phyloP scores from a whole-genome alignment of 2,888 invertebrate species.

The Bellardia bayeri region DNA sequence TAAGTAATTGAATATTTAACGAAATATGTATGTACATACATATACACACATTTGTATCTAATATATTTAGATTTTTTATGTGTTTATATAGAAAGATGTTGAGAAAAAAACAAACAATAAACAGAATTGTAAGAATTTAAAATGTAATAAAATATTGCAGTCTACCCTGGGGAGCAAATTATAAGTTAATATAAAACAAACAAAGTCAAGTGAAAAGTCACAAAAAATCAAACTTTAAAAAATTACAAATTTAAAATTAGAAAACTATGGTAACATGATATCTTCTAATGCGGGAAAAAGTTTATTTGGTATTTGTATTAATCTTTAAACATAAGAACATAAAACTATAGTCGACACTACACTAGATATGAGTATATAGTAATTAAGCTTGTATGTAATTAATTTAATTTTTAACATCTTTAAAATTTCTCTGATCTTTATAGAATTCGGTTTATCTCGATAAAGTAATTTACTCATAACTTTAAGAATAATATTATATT shows the following conservation, averaged over 20 bases:
- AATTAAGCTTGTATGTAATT: no score
- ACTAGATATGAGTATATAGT: no score
- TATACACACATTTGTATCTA: background rate
- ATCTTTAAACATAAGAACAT: background rate
- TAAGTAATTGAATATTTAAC: conserved; percentile 69
- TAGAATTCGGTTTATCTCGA: no score
- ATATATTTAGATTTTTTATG: background rate
- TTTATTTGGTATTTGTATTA: background rate
- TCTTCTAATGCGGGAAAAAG: background rate
- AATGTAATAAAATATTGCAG: conserved; percentile 42
- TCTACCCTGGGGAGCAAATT: conserved; percentile 64
- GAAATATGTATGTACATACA: conserved; percentile 5
- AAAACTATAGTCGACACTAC: no score
- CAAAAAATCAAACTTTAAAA: background rate
- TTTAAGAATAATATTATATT: no score
- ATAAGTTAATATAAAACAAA: conserved; percentile 44
- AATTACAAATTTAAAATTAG: conserved; percentile 34
- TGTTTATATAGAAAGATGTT: background rate
- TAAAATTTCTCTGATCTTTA: no score
- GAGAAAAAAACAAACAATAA: background rate
- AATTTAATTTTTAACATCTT: no score
- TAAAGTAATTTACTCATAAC: no score
- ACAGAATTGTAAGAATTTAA: conserved; percentile 7
- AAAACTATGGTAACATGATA: conserved; percentile 14
- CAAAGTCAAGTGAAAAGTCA: background rate